phyloP scores from a whole-genome alignment of 2,888 invertebrate genomes.

The Laothoe populi region DNA sequence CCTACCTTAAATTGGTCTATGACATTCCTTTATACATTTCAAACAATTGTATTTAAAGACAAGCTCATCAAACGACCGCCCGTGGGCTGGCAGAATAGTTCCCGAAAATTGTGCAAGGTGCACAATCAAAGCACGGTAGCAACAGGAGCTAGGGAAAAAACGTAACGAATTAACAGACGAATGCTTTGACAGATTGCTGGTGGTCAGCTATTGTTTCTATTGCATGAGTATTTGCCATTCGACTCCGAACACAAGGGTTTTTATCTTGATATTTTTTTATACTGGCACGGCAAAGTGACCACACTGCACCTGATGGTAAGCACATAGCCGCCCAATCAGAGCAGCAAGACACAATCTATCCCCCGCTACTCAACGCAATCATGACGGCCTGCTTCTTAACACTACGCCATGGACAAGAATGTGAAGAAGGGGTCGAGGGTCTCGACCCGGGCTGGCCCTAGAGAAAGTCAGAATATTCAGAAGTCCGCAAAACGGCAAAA shows the following conservation, averaged over 20 bases:
- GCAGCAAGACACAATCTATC: too few relatives aligned
- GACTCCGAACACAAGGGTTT: not conserved
- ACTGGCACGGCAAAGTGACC: too few relatives aligned
- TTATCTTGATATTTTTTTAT: too few relatives aligned
- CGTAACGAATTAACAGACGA: conserved; percentile 1
- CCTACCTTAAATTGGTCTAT: not conserved
- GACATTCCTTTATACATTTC: not conserved
- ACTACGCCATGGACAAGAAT: too few relatives aligned
- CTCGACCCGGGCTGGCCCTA: too few relatives aligned
- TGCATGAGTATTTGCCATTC: not conserved
- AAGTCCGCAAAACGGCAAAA: too few relatives aligned
- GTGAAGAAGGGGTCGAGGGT: too few relatives aligned
- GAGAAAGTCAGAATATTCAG: too few relatives aligned
- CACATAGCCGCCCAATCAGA: too few relatives aligned
- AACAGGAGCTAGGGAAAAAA: conserved; percentile 4
- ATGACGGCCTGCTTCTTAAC: too few relatives aligned
- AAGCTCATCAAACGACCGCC: conserved; percentile 1
- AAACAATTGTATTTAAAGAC: conserved; percentile 14
- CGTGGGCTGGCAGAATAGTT: not conserved
- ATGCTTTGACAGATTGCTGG: conserved; percentile 2
- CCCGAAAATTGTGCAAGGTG: conserved; percentile 23
- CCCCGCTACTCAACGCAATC: too few relatives aligned
- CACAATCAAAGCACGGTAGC: conserved; percentile 34
- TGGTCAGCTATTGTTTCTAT: conserved; percentile 4
- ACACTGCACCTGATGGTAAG: too few relatives aligned